These are phyloP conservation scores for Cnemophilus loriae DNA, from an alignment of 2,113 vertebrate species.

Conservation along the genomic window DNA sequence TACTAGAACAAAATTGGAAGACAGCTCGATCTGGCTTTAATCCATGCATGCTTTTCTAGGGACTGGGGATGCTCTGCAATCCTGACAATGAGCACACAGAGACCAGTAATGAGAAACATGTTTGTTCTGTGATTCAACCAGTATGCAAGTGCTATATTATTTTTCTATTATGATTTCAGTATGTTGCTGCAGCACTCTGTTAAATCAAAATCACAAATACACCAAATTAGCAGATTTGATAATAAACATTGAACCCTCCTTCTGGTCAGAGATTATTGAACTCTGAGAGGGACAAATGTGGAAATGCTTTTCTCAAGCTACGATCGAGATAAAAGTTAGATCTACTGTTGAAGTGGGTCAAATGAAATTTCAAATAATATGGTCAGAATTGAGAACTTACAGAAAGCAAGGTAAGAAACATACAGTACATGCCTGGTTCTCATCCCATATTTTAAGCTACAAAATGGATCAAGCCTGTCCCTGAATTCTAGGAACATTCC, in stretches of 20 bases:
- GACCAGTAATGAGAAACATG: fast-evolving
- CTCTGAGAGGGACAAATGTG: neutral
- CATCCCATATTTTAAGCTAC: neutral
- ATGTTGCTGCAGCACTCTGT: neutral
- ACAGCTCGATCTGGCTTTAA: neutral
- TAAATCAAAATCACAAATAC: neutral
- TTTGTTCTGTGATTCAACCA: neutral
- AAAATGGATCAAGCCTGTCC: neutral
- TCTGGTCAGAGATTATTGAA: neutral
- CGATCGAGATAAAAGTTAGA: neutral
- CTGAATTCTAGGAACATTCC: neutral
- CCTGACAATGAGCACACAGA: neutral
- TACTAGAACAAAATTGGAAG: neutral
- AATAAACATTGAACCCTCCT: neutral
- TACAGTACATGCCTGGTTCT: neutral
- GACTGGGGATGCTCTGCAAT: neutral
- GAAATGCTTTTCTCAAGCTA: neutral
- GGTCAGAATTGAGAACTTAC: neutral
- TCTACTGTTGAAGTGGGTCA: neutral
- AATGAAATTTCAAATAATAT: neutral
- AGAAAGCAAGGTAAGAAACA: neutral
- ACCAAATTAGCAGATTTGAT: neutral
- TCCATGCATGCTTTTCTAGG: neutral
- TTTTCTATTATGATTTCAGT: neutral
- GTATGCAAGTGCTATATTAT: neutral